Base-by-base conservation (phyloP, 2,113 vertebrate species). In the Nesoenas mayeri region DNA sequence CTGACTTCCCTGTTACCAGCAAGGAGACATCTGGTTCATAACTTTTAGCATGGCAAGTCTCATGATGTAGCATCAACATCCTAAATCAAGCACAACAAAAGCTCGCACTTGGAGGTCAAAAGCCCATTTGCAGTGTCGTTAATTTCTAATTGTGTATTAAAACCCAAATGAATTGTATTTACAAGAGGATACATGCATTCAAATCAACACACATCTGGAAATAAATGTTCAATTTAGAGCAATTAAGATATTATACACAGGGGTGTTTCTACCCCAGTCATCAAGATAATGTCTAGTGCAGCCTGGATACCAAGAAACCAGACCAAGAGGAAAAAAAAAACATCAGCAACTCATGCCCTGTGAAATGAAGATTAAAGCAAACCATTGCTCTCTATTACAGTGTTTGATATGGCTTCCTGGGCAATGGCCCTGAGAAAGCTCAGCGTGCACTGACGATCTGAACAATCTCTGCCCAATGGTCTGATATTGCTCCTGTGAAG, bases 11-110 rank as follows among this genome's bases (percentile, higher is more conserved):
- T 13, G 5, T 38, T 80, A 79, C 56, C 60, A 91, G 14, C 2
- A 25, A 88, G 57, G 34, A 93, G 81, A 94, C 77, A 95, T 93
- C 79, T 96, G 87, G 72, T 83, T 93, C 60, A 57, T 87, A 92
- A 83, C 75, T 94, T 95, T 79, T 19, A 96, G 51, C 57, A 38
- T 62, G 25, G 48, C 32, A 3, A n/a, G 18, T 70, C 81, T 80
- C 78, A 86, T 58, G 58, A 34, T 91, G 60, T 95, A 95, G 47
- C 1, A 0, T 60, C 84, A 85, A 19, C 22, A 78, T 54, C 86
- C 42, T 82, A 95, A 95, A 96, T 91, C 77, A 95, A 86, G 18
- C 71, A 89, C 3, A 4, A 74, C 50, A 60, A 62, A 86, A 89
- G 2, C 73, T 96, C 40, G 13, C 20, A 36, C 26, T 81, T 65